These are phyloP conservation scores for Montipora capricornis DNA, from an alignment of 64 coral and sea anemone genomes.

Conservation along the genomic window DNA sequence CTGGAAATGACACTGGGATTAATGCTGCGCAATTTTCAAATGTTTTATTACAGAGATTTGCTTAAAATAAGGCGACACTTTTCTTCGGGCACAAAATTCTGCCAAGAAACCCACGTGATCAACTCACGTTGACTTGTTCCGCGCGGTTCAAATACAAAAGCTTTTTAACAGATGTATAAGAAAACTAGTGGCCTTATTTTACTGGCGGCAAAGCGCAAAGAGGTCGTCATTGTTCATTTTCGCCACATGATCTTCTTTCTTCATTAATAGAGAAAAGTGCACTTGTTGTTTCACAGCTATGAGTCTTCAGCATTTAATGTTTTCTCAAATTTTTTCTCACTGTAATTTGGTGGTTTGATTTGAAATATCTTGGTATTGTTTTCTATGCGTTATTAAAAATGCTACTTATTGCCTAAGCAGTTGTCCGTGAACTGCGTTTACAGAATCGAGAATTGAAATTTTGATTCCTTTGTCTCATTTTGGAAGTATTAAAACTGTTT, in stretches of 20 bases:
- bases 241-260: conserved; percentile 32
- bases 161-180: conserved; percentile 34
- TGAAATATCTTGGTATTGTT: conserved; percentile 6
- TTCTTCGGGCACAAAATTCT: too few species aligned
- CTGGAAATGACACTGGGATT: conserved; percentile 26
- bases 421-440: conserved; percentile 5
- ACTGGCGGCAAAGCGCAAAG: conserved; percentile 45
- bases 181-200: conserved; percentile 17
- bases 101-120: too few species aligned
- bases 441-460: conserved; percentile 20
- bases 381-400: conserved; percentile 11
- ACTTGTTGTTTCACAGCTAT: not conserved
- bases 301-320: not conserved
- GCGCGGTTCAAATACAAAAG: not conserved
- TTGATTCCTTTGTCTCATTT: conserved; percentile 4
- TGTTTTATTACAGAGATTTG: not conserved
- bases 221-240: not conserved
- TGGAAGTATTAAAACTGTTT: not conserved
- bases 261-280: conserved; percentile 4
- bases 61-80: not conserved
- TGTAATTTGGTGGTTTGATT: not conserved
- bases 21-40: conserved; percentile 33
- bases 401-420: conserved; percentile 3
- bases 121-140: not conserved
- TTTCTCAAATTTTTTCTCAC: conserved; percentile 13